Conservation (phyloP, 2,797 vertebrate species). For the Lerista edwardsae region DNA sequence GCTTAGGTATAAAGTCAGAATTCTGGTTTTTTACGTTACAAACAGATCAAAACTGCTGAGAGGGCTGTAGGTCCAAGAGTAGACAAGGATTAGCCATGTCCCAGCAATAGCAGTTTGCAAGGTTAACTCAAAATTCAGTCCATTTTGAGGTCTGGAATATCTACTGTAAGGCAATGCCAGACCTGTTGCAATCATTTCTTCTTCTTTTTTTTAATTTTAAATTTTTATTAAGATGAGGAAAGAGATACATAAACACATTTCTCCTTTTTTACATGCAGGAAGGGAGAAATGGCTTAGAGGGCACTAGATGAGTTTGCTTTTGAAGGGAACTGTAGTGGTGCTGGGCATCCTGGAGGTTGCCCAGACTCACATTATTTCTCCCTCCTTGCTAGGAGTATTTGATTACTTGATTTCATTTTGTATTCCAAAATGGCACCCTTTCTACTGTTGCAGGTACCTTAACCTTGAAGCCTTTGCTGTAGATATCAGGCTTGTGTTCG, state of each 20-base stretch:
- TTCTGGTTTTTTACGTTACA: not conserved
- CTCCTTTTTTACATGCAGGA: not conserved
- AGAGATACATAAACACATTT: too few species aligned
- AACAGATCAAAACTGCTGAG: not conserved
- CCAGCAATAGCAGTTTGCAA: not conserved
- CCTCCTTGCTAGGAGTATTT: not conserved
- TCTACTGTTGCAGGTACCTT: conserved; percentile 87
- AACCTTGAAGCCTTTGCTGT: conserved; percentile 96
- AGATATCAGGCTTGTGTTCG: conserved; percentile 97
- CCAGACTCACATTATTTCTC: not conserved
- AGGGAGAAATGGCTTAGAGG: not conserved
- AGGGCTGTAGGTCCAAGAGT: not conserved
- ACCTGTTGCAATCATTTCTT: not conserved
- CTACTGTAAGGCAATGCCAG: not conserved
- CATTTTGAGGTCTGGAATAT: not conserved
- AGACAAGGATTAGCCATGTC: not conserved
- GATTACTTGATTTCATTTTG: conserved; percentile 18
- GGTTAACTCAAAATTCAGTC: not conserved
- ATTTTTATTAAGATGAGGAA: too few species aligned
- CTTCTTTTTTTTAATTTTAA: too few species aligned
- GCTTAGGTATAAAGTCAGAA: not conserved
- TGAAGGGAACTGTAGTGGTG: not conserved
- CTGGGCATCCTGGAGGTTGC: not conserved
- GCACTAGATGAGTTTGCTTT: not conserved
- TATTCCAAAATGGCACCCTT: conserved; percentile 22